Base-by-base conservation (phyloP, 2,888 invertebrate genomes). In the Sphinx pinastri region DNA sequence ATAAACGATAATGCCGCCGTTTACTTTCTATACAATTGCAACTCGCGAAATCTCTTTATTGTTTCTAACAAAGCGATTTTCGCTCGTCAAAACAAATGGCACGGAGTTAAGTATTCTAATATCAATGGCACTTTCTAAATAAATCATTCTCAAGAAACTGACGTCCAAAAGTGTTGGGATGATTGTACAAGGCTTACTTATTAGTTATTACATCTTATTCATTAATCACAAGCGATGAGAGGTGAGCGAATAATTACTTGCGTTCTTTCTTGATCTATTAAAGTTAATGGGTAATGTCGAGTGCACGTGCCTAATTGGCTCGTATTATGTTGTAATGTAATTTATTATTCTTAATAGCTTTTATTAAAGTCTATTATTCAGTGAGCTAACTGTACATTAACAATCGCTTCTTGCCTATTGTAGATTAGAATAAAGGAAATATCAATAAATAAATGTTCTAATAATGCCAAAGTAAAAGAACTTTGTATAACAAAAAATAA, bases 161-260 rank as follows among this genome's bases (percentile, higher is more conserved):
- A 63, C 47, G 60, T 47, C 12, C 47, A 25, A 49, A 13, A 63
- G 63, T 63, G 19, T 63, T 19, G 49, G 19, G 19, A 63, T 63
- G 47, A 63, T 63, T 63, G 12, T 49, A 63, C 49, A 63, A 49
- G 71, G 55, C 67, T 68, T 73, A 25, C 25, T 25, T 25, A 25
- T 68, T 73, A 25, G 1, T 25, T 25, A 25, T 25, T 25, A 68
- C 16, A 6, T 47, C 49, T 63, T 19, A 63, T 63, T 63, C 49
- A 63, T 63, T 47, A 63, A 63, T 63, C 63, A 63, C 19, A 63
- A 63, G 63, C 49, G 45, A 63, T 49, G 49, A 63, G 63, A 63
- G 63, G 47, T 12, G 13, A 63, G 63, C 49, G 63, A 19, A 63
- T 63, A 63, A 63, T 63, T 63, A 63, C 13, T 14, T 31, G 47